Conservation (phyloP, 2,888 invertebrate genomes). For the Nemapogon koenigi region DNA sequence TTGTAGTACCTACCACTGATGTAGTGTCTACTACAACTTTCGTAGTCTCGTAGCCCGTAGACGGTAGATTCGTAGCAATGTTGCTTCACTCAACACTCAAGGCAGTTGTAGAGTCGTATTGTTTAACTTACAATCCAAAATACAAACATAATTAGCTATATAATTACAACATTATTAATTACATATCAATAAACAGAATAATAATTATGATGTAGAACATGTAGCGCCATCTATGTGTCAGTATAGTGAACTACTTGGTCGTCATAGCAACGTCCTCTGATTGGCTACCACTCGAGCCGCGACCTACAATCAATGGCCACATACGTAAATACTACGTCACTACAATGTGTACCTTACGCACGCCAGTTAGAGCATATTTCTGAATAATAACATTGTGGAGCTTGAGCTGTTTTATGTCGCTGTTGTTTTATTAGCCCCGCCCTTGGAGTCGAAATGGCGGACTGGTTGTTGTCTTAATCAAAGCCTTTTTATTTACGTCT, state of each 20-base stretch:
- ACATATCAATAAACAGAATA: background rate
- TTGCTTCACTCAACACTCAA: too few species aligned
- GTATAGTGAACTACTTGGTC: slow-evolving; percentile 29
- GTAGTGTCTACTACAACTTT: too few species aligned
- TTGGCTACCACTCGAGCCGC: slow-evolving; percentile 35
- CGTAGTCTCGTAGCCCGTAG: too few species aligned
- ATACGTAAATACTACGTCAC: too few species aligned
- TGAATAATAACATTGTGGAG: background rate
- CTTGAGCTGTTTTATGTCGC: too few species aligned
- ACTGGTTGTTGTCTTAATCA: slow-evolving; percentile 33
- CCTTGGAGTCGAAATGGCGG: slow-evolving; percentile 51
- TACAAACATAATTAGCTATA: too few species aligned
- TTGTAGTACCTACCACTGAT: too few species aligned
- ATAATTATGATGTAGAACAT: background rate
- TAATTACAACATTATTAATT: too few species aligned
- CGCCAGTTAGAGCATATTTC: background rate
- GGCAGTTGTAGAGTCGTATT: too few species aligned
- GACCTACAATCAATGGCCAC: background rate
- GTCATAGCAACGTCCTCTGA: slow-evolving; percentile 50
- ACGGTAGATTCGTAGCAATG: too few species aligned
- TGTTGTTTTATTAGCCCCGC: slow-evolving; percentile 50
- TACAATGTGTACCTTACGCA: too few species aligned
- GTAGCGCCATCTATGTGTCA: slow-evolving; percentile 43
- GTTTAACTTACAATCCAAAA: too few species aligned
- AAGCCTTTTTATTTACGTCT: background rate